These are phyloP conservation scores for Eupithecia inturbata DNA, from an alignment of 2,888 invertebrate genomes.

Conservation along the genomic window DNA sequence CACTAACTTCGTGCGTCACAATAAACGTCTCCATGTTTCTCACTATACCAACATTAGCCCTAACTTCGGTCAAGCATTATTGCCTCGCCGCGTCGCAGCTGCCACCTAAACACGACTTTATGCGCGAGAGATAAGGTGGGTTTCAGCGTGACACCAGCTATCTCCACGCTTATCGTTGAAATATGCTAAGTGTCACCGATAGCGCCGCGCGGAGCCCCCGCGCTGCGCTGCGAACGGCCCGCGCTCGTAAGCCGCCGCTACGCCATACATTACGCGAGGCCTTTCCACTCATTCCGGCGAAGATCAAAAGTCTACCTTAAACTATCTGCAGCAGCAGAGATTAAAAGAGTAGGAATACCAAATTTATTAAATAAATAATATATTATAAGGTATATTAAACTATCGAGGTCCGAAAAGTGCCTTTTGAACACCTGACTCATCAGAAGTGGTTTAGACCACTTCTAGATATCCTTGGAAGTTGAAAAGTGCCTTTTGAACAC, in stretches of 20 bases:
- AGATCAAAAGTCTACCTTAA: slow-evolving; percentile 21
- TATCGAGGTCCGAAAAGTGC: no score
- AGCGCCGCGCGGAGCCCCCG: slow-evolving; percentile 37
- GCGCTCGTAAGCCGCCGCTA: slow-evolving; percentile 29
- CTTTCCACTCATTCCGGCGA: slow-evolving; percentile 16
- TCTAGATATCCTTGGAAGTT: no score
- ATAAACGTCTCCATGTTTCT: slow-evolving; percentile 29
- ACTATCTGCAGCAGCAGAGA: slow-evolving; percentile 12
- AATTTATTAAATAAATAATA: no score
- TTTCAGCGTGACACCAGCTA: slow-evolving; percentile 19
- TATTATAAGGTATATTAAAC: no score
- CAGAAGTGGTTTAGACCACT: no score
- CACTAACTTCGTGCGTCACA: slow-evolving; percentile 19
- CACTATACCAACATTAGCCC: slow-evolving; percentile 24
- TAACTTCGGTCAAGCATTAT: slow-evolving; percentile 30
- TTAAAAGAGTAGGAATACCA: no score
- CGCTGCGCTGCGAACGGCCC: slow-evolving; percentile 19
- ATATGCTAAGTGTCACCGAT: slow-evolving; percentile 47
- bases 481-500: no score
- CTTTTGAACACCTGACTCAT: no score
- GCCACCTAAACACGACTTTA: slow-evolving; percentile 17
- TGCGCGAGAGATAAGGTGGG: slow-evolving; percentile 9
- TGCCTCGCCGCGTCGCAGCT: slow-evolving; percentile 4
- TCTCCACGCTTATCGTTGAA: slow-evolving; percentile 43
- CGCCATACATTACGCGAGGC: slow-evolving; percentile 18